Evolutionary conservation across 2,797 vertebrate species (phyloP).

Genomic region (Xenopus petersii): DNA sequence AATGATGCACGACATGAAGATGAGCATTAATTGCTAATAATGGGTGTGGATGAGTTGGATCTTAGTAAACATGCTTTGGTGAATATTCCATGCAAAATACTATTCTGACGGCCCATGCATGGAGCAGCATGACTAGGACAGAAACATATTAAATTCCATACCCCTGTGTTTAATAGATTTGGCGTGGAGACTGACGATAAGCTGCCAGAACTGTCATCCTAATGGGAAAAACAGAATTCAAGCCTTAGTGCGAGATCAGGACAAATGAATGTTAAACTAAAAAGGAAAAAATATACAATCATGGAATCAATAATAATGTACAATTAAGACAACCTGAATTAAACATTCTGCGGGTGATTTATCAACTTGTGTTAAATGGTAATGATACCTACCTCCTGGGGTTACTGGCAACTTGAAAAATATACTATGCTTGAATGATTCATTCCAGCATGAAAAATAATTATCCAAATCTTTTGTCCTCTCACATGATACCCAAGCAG

Average conservation of each 20-base stretch:
- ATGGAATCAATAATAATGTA: too few species aligned
- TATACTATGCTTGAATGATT: too few species aligned
- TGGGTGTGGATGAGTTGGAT: slow-evolving; percentile 56
- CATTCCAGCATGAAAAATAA: too few species aligned
- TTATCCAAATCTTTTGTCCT: too few species aligned
- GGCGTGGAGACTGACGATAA: slow-evolving; percentile 78
- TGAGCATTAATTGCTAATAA: not conserved
- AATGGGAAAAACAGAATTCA: slow-evolving; percentile 69
- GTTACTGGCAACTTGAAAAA: too few species aligned
- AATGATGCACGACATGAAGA: too few species aligned
- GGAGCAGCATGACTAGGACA: slow-evolving; percentile 56
- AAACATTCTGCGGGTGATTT: too few species aligned
- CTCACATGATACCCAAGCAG: too few species aligned
- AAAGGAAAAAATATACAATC: too few species aligned
- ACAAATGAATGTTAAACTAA: slow-evolving; percentile 3
- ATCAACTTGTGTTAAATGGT: too few species aligned
- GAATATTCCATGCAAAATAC: slow-evolving; percentile 55
- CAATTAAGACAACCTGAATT: too few species aligned
- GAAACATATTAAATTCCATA: slow-evolving; percentile 69
- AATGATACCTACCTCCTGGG: too few species aligned
- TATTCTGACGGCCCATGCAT: slow-evolving; percentile 62
- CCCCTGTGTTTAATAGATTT: slow-evolving; percentile 78
- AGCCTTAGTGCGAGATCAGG: slow-evolving; percentile 61
- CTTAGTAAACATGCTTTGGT: slow-evolving; percentile 60
- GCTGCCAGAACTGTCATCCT: slow-evolving; percentile 75